Evolutionary conservation across 2,888 invertebrate genomes (phyloP), one percentile per base, ranked within the genome.

Genomic region (Aleiodes leptofemur): DNA sequence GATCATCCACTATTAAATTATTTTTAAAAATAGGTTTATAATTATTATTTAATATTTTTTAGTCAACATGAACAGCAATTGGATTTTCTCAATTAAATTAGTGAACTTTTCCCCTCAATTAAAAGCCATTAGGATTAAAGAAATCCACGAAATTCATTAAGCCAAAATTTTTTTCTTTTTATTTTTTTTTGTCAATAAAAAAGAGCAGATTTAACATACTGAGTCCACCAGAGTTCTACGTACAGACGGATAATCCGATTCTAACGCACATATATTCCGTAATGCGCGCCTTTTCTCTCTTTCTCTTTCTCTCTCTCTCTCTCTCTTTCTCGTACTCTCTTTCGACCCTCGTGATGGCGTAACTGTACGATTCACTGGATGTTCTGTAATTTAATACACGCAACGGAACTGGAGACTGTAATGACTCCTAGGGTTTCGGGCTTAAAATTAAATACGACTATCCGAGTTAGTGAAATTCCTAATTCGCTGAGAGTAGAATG

Each of bases 391-490:
- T 87, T 87, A 87, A 88, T 88, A 87, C 86, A 87, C 85, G 86
- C 86, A 87, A 74, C 74, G 80, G 85, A 87, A 88, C 86, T 87
- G 86, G 86, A 87, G 86, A 86, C 84, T 82, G 86, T 87, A 87
- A 88, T 87, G 85, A 86, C 85, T 89, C 86, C 86, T 89, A 88
- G 76, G 89, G 89, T 86, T 89, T 89, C 89, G 82, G 87, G 88
- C 89, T 89, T 89, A 89, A 88, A 89, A 89, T 89, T 89, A 88
- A 88, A 88, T 87, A 84, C 86, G 87, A 87, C 87, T 88, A 88
- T 85, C 86, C 87, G 87, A 89, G 88, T 88, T 88, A 86, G 89
- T 87, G 86, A 88, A 89, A 88, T 89, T 89, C 86, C 88, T 86
- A 88, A 89, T 89, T 89, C 88, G 88, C 80, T 82, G 69, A 74